Percentiles rank a stretch among this genome's conserved stretches.
Conservation (phyloP, 2,888 invertebrate species). For the Xanthia togata region DNA sequence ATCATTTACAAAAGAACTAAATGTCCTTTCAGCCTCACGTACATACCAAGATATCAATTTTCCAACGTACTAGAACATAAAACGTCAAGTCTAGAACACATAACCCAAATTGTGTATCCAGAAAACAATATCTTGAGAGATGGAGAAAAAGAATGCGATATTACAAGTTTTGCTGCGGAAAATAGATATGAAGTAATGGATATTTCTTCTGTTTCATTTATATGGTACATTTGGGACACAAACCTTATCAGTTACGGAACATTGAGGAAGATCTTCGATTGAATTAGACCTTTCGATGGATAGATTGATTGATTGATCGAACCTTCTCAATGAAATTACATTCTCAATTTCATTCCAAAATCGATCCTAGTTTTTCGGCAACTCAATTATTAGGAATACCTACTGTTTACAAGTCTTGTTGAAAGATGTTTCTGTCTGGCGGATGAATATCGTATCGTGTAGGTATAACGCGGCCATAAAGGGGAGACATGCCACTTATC, state of each 20-base stretch:
- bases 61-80: constrained; percentile 51
- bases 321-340: constrained; percentile 25
- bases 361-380: constrained; percentile 2
- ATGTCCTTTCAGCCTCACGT: constrained; percentile 6
- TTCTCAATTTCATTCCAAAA: constrained; percentile 16
- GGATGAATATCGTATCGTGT: constrained; percentile 18
- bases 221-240: constrained; percentile 27
- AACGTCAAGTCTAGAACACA: constrained; percentile 54
- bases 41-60: constrained; percentile 49
- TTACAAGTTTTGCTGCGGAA: constrained; percentile 53
- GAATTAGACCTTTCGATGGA: constrained; percentile 24
- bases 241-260: constrained; percentile 22
- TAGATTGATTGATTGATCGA: constrained; percentile 18
- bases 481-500: constrained; percentile 54
- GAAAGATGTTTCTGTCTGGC: constrained; percentile 16
- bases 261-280: constrained; percentile 33
- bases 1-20: constrained; percentile 29
- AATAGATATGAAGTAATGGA: constrained; percentile 40
- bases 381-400: not conserved
- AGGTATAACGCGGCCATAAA: constrained; percentile 28
- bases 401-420: not conserved
- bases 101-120: constrained; percentile 46
- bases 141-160: constrained; percentile 52
- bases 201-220: constrained; percentile 38
- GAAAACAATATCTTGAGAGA: constrained; percentile 61